These are phyloP conservation scores for Tenebrio molitor DNA, from an alignment of 1,140 invertebrate species.

Conservation along the genomic window DNA sequence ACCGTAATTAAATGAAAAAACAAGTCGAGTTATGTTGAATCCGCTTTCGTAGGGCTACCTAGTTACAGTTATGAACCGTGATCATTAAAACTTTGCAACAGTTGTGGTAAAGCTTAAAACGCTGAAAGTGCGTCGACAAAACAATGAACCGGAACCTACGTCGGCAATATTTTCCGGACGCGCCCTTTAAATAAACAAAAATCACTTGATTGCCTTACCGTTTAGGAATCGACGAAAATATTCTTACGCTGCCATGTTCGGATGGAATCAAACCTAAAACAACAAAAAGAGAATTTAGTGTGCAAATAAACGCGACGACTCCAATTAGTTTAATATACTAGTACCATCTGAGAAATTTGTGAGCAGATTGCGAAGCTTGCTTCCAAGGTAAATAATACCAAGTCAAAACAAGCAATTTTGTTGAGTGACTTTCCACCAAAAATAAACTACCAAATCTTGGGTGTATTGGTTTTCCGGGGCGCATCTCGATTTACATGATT, in stretches of 20 bases:
- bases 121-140: background rate
- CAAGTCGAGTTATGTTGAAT: background rate
- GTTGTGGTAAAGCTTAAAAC: background rate
- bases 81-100: slow-evolving; percentile 2
- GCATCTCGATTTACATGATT: slow-evolving; percentile 21
- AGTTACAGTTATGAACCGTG: background rate
- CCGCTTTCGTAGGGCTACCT: background rate
- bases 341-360: background rate
- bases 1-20: background rate
- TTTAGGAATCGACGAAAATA: background rate
- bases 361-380: background rate
- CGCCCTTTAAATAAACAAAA: background rate
- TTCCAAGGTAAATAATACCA: slow-evolving; percentile 20
- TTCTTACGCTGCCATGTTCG: slow-evolving; percentile 26
- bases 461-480: slow-evolving; percentile 9
- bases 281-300: slow-evolving; percentile 3
- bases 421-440: background rate
- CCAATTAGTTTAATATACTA: slow-evolving; percentile 15
- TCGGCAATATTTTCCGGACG: background rate
- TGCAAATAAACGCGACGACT: slow-evolving; percentile 1
- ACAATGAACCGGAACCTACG: background rate
- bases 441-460: slow-evolving; percentile 17
- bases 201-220: slow-evolving; percentile 1
- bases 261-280: slow-evolving; percentile 4
- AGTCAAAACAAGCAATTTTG: slow-evolving; percentile 7